Base-by-base conservation (phyloP, 1,140 invertebrate species). In the Drosophila ohnishii region DNA sequence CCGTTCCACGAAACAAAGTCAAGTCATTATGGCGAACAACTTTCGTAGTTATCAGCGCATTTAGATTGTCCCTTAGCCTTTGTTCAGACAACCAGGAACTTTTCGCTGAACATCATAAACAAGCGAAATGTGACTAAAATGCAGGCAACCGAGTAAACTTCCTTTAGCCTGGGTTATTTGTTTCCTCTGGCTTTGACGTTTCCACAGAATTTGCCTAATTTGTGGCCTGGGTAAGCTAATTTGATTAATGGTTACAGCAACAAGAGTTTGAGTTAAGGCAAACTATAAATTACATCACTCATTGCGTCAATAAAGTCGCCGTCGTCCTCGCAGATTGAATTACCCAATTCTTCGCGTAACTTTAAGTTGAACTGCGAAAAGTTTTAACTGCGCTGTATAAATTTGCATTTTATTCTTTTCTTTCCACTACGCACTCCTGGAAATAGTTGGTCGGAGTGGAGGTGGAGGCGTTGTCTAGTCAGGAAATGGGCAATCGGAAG, bases 401-500 rank as follows among this genome's bases (percentile, higher is more conserved):
- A 63, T 63, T 39, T 32, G 25, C 16, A 40, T 57, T 61, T 39
- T 22, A 56, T 48, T 42, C 30, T 32, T 59, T 44, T 39, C 35
- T 37, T 57, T 50, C 34, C 11, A 28, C 25, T 11, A 51, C 40
- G 44, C 42, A 65, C 14, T 53, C 28, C 14, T 51, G 9, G 45
- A 45, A 22, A 19, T 32, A 47, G 7, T 64, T 28, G 13, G 4
- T 11, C 6, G 16, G 6, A 39, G 22, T 42, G 6, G 48, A 25
- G 40, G n/a, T 45, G 10, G 40, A 19, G 35, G 35, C 28, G 16
- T 39, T 58, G 47, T 78, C 61, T 60, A 55, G 34, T 40, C 61
- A 67, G 62, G 76, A 79, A 78, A 63, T 48, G 44, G 39, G 37
- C 55, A 77, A 60, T 65, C 75, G 75, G 75, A 77, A 75, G 44